Evolutionary conservation across 2,113 vertebrate genomes (phyloP), one percentile per base, ranked within the genome.

Genomic region (Poeciliopsis retropinna): DNA sequence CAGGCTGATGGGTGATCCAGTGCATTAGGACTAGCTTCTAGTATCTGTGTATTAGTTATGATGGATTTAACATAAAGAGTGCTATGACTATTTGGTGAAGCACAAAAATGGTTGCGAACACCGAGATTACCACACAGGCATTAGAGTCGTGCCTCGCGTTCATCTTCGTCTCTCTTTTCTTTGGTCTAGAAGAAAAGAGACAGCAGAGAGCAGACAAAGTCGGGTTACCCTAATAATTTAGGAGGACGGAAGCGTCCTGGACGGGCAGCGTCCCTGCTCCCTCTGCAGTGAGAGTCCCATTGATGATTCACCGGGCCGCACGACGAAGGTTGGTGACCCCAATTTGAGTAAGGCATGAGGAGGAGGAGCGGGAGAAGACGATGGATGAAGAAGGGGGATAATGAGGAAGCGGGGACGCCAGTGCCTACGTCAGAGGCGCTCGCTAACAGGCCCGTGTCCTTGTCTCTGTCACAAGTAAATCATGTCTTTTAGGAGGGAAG

Each of bases 401-500:
- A 90, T 81, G 82, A 90, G 85, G 73, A 85, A 87, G 86, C 84
- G 86, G 81, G 85, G 87, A 85, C 51, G 73, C 70, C 8, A 60
- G 72, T 86, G 66, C 85, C 89, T 91, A 92, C 93, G 90, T 94
- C 93, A 94, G 92, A 75, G 73, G 67, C 85, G 88, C 87, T 91
- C 73, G 78, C 91, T 92, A 94, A 91, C 91, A 86, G 92, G 89
- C 91, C 90, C 85, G 92, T 90, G 94, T 95, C 93, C 94, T 95
- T 94, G 93, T 95, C 92, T 88, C 76, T 93, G 92, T 93, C 91
- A 91, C 85, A 86, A 93, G 89, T 95, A 93, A 94, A 94, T 94
- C 93, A 94, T 87, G 87, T 84, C 86, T 85, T 76, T 64, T 76
- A 79, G 77, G 84, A 13, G 75, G 72, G 63, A 80, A 81, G 76